Evolutionary conservation across 2,888 invertebrate genomes (phyloP), one percentile per base, ranked within the genome.

Genomic region (Hydrotaea diabolus): DNA sequence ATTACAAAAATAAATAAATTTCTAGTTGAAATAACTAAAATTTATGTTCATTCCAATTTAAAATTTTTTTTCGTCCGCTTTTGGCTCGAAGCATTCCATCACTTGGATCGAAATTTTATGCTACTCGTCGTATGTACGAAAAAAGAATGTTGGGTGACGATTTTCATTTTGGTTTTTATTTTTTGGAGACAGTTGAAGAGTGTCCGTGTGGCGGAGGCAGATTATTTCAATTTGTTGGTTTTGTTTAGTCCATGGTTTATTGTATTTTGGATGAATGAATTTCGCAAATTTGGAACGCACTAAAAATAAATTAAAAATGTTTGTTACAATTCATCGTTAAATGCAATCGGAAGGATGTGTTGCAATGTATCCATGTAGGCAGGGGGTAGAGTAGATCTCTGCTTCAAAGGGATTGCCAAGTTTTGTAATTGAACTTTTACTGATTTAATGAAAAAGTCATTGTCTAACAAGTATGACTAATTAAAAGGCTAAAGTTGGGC

Each of bases 261-360:
- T 66, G 66, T 43, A 66, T 19, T 66, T n/a, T 43, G 66, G 66
- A 43, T 66, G 66, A 66, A 66, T 66, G 66, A 66, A 19, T 43
- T 66, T 66, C 19, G 21, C 39, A 39, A 66, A 66, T 66, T 66
- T 66, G 21, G 43, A 66, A 66, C 66, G 66, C 66, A 66, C 66
- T 66, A 66, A 66, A 66, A 66, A 66, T 66, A 66, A 66, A 66
- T 66, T 66, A 66, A 66, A 66, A 64, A 66, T 66, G 19, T 66
- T 66, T 66, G 66, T 19, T 43, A 17, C 66, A 13, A 43, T 19
- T 66, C 21, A 43, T 19, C 66, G 21, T 66, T 43, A 66, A 66
- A 66, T 66, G 66, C 66, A 66, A 43, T 43, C 66, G 66, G 66
- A 66, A 66, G 66, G 66, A 66, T 66, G 21, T 36, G 17, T 11